Evolutionary conservation across 1,140 invertebrate species (phyloP), one percentile per base, ranked within the genome.

Genomic region (Physella acuta): DNA sequence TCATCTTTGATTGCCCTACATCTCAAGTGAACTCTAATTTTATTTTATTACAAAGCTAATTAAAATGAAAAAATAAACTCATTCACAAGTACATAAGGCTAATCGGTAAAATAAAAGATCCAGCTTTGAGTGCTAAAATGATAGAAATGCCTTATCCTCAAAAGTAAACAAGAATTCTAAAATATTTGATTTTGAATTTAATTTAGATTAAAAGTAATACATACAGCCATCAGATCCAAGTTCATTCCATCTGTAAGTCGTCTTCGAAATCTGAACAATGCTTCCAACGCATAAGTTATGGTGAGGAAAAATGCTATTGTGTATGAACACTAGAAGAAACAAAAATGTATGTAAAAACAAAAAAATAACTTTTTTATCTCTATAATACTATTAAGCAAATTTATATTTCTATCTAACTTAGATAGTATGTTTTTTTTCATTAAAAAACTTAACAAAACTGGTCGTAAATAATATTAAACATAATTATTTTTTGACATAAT

Each of bases 301-400:
- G 56, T 68, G 11, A 68, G 31, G 30, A 68, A 36, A 52, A 68
- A 68, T 31, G 66, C 37, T 36, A 1, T 59, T 68, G 66, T 68
- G 39, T 68, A 68, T 24, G 55, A 59, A 60, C 66, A 44, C 66
- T 68, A 37, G 11, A 44, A 28, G 26, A 5, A 28, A 68, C 28
- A 44, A 55, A 30, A 31, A n/a, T 51, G 26, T 30, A 16, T 28
- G 30, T 51, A n/a, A 64, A 51, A 64, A 52, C 3, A 64, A 33
- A 28, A n/a, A n/a, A n/a, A n/a, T n/a, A n/a, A n/a, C n/a, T n/a
- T n/a, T n/a, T n/a, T n/a, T n/a, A n/a, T n/a, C n/a, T n/a, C 8
- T 20, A 44, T 20, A 20, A 20, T 8, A 44, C 8, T 11, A 44
- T 44, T 11, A 44, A 44, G 20, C 39, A 44, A 44, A 11, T 44